Evolutionary conservation across 2,113 vertebrate species (phyloP).

Genomic region (Steatornis caripensis): DNA sequence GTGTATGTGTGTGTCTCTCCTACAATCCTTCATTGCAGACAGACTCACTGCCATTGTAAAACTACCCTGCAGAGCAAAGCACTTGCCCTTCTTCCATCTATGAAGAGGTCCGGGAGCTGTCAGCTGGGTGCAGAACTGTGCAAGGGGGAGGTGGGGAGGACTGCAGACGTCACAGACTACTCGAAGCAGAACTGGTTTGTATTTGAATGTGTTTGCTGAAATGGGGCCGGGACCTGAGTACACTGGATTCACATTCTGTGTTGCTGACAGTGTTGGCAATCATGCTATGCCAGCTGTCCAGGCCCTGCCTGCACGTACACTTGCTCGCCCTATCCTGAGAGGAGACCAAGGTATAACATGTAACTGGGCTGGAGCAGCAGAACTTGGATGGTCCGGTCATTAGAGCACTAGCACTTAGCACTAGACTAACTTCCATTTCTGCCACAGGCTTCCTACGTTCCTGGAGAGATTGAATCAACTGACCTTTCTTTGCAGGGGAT

Average conservation of each 20-base stretch:
- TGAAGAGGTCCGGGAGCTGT: not conserved
- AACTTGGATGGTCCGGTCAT: not conserved
- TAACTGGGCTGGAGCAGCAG: not conserved
- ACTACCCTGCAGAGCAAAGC: not conserved
- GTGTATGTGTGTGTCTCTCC: not conserved
- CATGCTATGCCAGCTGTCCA: not conserved
- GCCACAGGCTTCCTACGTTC: not conserved
- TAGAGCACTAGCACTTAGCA: not conserved
- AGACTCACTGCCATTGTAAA: not conserved
- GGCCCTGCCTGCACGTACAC: not conserved
- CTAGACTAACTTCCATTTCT: conserved; percentile 2
- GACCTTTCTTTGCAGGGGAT: not conserved
- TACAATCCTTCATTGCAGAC: conserved; percentile 73
- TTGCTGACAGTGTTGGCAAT: not conserved
- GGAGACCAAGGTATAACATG: not conserved
- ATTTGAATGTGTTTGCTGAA: not conserved
- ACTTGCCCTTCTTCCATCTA: not conserved
- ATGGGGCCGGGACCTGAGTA: not conserved
- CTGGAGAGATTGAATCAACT: not conserved
- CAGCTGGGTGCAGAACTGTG: not conserved
- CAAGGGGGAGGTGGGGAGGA: not conserved
- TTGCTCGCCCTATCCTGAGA: not conserved
- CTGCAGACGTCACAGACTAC: not conserved
- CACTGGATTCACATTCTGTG: not conserved
- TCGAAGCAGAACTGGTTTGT: not conserved